These are phyloP conservation scores for Dasypus novemcinctus DNA, from an alignment of 2,113 vertebrate genomes.

Conservation along the genomic window DNA sequence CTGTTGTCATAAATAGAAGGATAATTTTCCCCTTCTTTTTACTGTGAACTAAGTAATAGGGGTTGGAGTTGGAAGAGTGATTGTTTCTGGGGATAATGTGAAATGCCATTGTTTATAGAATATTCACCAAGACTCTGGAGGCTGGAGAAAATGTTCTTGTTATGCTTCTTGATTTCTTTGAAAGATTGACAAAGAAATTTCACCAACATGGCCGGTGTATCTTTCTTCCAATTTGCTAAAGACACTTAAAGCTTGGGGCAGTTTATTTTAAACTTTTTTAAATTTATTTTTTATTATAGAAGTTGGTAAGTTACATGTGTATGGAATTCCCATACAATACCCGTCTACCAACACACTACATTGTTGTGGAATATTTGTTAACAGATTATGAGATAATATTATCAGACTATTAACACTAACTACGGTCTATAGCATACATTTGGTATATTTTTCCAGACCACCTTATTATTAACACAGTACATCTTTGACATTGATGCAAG, in stretches of 20 bases:
- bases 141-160: slow-evolving; percentile 53
- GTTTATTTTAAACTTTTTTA: slow-evolving; percentile 60
- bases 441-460: no score
- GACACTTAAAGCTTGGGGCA: slow-evolving; percentile 7
- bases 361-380: no score
- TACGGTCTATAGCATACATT: no score
- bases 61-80: slow-evolving; percentile 53
- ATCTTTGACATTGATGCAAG: no score
- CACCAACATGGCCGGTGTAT: slow-evolving; percentile 52
- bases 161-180: slow-evolving; percentile 58
- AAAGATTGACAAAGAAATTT: slow-evolving; percentile 74
- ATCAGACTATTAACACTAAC: no score
- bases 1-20: slow-evolving; percentile 38
- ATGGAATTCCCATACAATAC: no score
- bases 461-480: no score
- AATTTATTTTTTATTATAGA: no score
- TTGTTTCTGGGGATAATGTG: slow-evolving; percentile 54
- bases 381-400: no score
- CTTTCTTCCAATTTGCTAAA: slow-evolving; percentile 63
- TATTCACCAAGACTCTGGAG: slow-evolving; percentile 64
- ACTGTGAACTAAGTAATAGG: slow-evolving; percentile 27
- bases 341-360: no score
- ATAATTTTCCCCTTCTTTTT: slow-evolving; percentile 27
- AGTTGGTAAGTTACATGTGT: no score
- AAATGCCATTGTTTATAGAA: slow-evolving; percentile 75